Conservation (phyloP, 2,888 invertebrate genomes). For the Nomada flava region DNA sequence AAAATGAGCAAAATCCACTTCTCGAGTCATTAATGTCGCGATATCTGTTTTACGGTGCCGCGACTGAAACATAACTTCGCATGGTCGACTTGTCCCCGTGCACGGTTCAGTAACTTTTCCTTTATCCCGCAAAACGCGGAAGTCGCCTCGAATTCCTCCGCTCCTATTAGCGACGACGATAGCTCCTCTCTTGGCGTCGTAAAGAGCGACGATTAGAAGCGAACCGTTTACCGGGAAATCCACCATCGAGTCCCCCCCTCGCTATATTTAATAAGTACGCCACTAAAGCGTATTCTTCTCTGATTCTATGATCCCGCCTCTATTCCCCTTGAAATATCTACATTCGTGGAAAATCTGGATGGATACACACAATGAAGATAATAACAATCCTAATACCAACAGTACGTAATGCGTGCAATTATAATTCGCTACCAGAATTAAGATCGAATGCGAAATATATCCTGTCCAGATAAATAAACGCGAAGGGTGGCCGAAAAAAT, state of each 20-base stretch:
- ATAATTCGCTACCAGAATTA: too few species aligned
- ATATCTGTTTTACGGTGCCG: conserved; percentile 67
- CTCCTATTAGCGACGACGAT: conserved; percentile 62
- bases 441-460: too few species aligned
- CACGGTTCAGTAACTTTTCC: conserved; percentile 68
- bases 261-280: conserved; percentile 17
- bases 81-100: conserved; percentile 64
- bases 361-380: too few species aligned
- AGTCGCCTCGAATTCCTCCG: conserved; percentile 66
- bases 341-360: too few species aligned
- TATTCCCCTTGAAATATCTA: too few species aligned
- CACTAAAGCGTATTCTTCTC: not conserved
- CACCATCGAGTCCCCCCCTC: not conserved
- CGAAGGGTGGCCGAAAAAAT: too few species aligned
- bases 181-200: conserved; percentile 50
- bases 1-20: conserved; percentile 72
- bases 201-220: conserved; percentile 68
- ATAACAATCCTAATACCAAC: too few species aligned
- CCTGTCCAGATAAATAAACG: not conserved
- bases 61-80: conserved; percentile 67
- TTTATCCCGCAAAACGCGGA: conserved; percentile 70
- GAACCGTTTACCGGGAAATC: conserved; percentile 44
- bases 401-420: too few species aligned
- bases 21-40: conserved; percentile 58
- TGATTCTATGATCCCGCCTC: too few species aligned